phyloP scores from a whole-genome alignment of 1,140 invertebrate genomes.

The Bombus consobrinus region DNA sequence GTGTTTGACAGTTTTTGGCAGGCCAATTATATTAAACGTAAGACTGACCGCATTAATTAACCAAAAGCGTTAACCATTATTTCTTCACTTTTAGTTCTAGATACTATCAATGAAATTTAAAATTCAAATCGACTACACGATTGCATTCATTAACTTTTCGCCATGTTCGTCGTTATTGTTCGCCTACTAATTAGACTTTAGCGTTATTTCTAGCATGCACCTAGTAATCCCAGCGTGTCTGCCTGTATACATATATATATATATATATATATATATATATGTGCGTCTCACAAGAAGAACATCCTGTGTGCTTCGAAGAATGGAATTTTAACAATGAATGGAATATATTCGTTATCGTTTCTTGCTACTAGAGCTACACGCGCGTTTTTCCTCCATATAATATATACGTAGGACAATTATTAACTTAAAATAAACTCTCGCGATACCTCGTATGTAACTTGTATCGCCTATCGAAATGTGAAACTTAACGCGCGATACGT shows the following conservation, averaged over 20 bases:
- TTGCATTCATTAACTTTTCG: constrained; percentile 34
- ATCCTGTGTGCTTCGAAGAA: background rate
- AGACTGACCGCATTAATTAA: background rate
- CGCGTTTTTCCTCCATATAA: background rate
- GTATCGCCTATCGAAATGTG: too few species aligned
- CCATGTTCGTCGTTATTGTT: constrained; percentile 31
- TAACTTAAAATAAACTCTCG: background rate
- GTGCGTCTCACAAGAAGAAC: background rate
- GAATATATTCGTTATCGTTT: background rate
- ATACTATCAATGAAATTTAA: constrained; percentile 44
- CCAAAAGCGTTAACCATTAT: constrained; percentile 12
- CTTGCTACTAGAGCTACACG: background rate
- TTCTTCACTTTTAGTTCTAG: constrained; percentile 24
- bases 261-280: too few species aligned
- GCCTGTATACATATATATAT: too few species aligned
- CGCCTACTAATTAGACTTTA: constrained; percentile 35
- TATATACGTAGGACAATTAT: background rate
- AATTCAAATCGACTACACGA: constrained; percentile 25
- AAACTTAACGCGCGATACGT: too few species aligned
- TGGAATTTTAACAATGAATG: background rate
- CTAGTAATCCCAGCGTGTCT: background rate
- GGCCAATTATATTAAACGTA: background rate
- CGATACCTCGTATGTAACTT: background rate
- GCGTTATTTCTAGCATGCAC: constrained; percentile 21
- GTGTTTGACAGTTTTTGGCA: background rate